A percentile compares a stretch with the other conserved stretches of the same genome.
Conservation (phyloP, 2,888 invertebrate genomes). For the Melinaea menophilus region DNA sequence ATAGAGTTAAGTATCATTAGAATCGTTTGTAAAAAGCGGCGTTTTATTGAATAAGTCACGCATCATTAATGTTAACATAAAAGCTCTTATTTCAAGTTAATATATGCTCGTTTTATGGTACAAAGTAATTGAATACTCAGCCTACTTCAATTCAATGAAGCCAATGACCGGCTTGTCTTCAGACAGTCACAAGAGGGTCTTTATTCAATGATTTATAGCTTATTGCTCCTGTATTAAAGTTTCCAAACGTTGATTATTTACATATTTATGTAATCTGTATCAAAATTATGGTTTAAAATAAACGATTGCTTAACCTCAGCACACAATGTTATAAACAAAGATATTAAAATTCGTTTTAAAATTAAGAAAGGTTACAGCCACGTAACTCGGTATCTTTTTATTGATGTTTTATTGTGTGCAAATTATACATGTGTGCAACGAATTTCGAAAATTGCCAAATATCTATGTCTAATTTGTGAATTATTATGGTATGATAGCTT, state of each 20-base stretch:
- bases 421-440: not conserved
- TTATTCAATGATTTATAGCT: not conserved
- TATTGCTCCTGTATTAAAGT: not conserved
- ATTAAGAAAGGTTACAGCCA: not conserved
- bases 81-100: not conserved
- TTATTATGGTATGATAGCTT: constrained; percentile 1
- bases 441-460: constrained; percentile 1
- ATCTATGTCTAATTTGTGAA: constrained; percentile 3
- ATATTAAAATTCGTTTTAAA: not conserved
- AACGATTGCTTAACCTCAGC: too few relatives aligned
- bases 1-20: not conserved
- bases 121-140: not conserved
- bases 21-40: not conserved
- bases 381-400: not conserved
- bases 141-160: not conserved
- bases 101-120: too few relatives aligned
- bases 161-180: not conserved
- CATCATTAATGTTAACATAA: not conserved
- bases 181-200: not conserved
- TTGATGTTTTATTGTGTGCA: not conserved
- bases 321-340: not conserved
- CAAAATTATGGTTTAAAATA: too few relatives aligned
- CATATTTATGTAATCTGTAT: too few relatives aligned
- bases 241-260: not conserved
- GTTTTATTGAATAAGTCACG: not conserved